phyloP scores from a whole-genome alignment of 1,140 invertebrate genomes.

The Orius laevigatus region DNA sequence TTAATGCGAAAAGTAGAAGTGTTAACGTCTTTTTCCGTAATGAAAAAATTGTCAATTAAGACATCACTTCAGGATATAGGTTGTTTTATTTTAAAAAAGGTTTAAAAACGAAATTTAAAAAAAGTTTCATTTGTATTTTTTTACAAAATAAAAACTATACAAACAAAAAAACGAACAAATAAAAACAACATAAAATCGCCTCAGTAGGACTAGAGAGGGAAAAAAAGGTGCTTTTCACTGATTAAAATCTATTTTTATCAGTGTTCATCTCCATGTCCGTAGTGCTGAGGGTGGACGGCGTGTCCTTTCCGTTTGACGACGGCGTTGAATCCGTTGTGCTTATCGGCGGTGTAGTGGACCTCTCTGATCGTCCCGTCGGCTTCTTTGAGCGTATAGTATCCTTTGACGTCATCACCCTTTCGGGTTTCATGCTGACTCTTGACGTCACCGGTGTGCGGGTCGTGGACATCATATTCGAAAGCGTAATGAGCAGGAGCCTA shows the following conservation, averaged over 20 bases:
- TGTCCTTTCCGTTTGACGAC: conserved; percentile 34
- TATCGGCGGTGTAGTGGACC: conserved; percentile 30
- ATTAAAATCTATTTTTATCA: conserved; percentile 29
- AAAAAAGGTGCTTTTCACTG: no score
- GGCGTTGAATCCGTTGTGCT: conserved; percentile 34
- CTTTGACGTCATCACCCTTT: conserved; percentile 32
- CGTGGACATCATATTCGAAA: conserved; percentile 38
- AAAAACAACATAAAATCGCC: no score
- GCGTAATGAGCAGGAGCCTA: conserved; percentile 29
- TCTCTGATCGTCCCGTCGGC: conserved; percentile 32
- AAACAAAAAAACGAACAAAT: no score
- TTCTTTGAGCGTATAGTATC: conserved; percentile 33
- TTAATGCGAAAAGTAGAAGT: no score
- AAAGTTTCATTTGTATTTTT: no score
- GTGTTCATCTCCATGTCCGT: conserved; percentile 2
- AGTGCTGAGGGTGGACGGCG: conserved; percentile 30
- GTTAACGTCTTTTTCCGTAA: no score
- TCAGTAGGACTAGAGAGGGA: no score
- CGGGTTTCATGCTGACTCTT: conserved; percentile 32
- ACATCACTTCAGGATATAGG: no score
- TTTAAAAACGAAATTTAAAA: no score
- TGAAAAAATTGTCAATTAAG: no score
- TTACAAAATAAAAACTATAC: no score
- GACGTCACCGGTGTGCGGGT: conserved; percentile 34
- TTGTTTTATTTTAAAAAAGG: no score